These are phyloP conservation scores for Ceyx margarethae DNA, from an alignment of 2,113 vertebrate species.

Conservation along the genomic window DNA sequence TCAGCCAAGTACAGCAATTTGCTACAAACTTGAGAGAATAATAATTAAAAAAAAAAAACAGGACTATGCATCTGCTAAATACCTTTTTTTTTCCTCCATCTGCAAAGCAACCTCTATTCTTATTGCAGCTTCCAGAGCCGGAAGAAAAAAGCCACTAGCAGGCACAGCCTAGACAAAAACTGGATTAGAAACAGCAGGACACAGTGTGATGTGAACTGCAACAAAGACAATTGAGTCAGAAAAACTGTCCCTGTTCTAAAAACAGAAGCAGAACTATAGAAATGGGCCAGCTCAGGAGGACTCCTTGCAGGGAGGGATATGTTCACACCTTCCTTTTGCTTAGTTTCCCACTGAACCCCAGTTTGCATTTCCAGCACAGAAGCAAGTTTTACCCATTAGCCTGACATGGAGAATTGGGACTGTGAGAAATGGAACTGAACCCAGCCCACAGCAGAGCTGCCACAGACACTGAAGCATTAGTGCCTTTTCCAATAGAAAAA, in stretches of 20 bases:
- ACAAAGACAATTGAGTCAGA: not conserved
- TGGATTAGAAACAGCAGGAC: too few species aligned
- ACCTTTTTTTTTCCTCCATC: not conserved
- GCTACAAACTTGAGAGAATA: not conserved
- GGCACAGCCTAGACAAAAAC: not conserved
- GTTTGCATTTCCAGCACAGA: not conserved
- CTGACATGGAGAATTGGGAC: not conserved
- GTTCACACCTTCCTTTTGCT: not conserved
- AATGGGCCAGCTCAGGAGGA: not conserved
- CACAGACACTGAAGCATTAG: not conserved
- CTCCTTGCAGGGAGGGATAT: not conserved
- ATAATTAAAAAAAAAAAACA: not conserved
- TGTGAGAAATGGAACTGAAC: not conserved
- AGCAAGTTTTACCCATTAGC: not conserved
- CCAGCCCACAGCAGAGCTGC: not conserved
- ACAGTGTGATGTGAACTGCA: not conserved
- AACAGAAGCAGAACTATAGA: not conserved
- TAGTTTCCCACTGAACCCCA: not conserved
- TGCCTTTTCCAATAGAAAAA: not conserved
- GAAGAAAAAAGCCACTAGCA: not conserved
- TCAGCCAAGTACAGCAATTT: constrained; percentile 38
- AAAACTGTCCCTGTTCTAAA: not conserved
- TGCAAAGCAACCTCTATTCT: not conserved
- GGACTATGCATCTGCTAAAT: not conserved
- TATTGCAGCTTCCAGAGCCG: not conserved